Conservation (phyloP, 30 jellyfish, hydroid and myxozoan species). For the Pelagia noctiluca region DNA sequence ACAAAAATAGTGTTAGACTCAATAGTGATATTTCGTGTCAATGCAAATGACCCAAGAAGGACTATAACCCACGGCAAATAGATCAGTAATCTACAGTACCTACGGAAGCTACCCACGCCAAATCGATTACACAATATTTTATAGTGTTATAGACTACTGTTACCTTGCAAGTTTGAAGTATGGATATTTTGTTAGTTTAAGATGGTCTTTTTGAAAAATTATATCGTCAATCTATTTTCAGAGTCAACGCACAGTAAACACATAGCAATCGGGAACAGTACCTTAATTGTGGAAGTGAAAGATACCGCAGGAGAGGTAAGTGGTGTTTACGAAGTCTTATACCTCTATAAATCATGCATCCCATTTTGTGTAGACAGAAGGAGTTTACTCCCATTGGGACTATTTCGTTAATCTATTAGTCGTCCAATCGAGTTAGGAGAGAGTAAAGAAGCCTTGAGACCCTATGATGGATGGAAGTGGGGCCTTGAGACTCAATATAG, state of each 20-base stretch:
- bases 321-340: neutral
- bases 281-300: conserved; percentile 74
- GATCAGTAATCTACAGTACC: neutral
- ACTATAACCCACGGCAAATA: neutral
- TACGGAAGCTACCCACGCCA: neutral
- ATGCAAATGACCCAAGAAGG: too few relatives aligned
- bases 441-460: too few relatives aligned
- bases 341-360: too few relatives aligned
- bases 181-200: too few relatives aligned
- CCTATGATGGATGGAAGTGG: too few relatives aligned
- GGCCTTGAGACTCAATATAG: too few relatives aligned
- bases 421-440: too few relatives aligned
- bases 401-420: too few relatives aligned
- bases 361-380: too few relatives aligned
- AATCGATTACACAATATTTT: neutral
- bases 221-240: neutral
- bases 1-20: too few relatives aligned
- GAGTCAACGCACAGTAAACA: conserved; percentile 89
- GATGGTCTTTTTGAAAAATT: neutral
- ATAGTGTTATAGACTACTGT: neutral
- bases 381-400: too few relatives aligned
- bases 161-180: neutral
- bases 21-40: too few relatives aligned
- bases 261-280: conserved; percentile 75
- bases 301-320: conserved; percentile 95